phyloP scores from a whole-genome alignment of 2,888 invertebrate species.

The Villa cingulata region DNA sequence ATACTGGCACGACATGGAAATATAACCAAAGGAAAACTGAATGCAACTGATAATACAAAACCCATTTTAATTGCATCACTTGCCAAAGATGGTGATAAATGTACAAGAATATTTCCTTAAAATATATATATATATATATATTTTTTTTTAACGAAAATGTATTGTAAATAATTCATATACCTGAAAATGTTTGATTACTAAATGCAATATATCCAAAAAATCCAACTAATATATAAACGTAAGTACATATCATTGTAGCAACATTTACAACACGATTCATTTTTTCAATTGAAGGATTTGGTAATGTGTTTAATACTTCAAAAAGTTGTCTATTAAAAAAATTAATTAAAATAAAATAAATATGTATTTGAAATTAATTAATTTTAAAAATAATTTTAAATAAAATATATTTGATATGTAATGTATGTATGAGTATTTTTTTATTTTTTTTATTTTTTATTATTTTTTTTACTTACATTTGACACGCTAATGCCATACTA shows the following conservation, averaged over 20 bases:
- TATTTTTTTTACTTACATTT: slow-evolving; percentile 53
- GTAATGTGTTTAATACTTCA: slow-evolving; percentile 82
- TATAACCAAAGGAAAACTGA: slow-evolving; percentile 92
- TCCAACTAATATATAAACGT: slow-evolving; percentile 82
- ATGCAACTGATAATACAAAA: slow-evolving; percentile 86
- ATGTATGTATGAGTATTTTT: too few species aligned
- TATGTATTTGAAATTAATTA: too few species aligned
- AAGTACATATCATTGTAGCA: slow-evolving; percentile 83
- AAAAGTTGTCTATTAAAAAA: slow-evolving; percentile 60
- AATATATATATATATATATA: too few species aligned
- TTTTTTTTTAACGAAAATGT: too few species aligned
- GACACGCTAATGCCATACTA: slow-evolving; percentile 92
- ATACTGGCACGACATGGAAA: slow-evolving; percentile 92
- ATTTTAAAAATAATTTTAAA: slow-evolving; percentile 1
- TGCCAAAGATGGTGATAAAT: slow-evolving; percentile 64
- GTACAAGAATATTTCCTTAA: slow-evolving; percentile 76
- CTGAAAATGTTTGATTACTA: slow-evolving; percentile 40
- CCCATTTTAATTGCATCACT: slow-evolving; percentile 88
- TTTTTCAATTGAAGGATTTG: slow-evolving; percentile 74
- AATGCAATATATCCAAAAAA: slow-evolving; percentile 85
- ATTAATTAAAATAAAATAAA: background rate
- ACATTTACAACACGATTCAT: slow-evolving; percentile 78
- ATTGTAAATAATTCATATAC: too few species aligned
- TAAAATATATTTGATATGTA: background rate
- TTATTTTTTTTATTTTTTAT: background rate